Conservation (phyloP, 2,888 invertebrate genomes). For the Corbicula japonica region DNA sequence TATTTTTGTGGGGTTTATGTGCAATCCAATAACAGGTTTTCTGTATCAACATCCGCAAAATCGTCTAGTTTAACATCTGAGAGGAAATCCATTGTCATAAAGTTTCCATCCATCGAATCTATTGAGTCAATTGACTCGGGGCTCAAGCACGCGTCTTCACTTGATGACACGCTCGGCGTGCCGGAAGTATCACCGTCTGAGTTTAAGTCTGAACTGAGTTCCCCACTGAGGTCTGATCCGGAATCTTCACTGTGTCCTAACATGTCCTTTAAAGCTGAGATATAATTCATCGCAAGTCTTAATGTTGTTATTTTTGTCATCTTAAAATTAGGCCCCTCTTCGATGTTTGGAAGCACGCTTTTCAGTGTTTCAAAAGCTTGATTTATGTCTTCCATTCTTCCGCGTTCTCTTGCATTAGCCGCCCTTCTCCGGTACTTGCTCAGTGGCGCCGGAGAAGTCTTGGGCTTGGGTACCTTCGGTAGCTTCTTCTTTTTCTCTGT, state of each 20-base stretch:
- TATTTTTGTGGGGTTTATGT: too few relatives aligned
- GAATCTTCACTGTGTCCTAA: conserved; percentile 69
- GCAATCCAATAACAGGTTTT: conserved; percentile 56
- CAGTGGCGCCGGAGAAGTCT: conserved; percentile 89
- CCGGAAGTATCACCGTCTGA: conserved; percentile 63
- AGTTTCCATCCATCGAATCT: conserved; percentile 68
- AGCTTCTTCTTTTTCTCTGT: conserved; percentile 85
- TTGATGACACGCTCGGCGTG: conserved; percentile 66
- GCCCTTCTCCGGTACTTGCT: conserved; percentile 96
- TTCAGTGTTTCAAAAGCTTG: conserved; percentile 94
- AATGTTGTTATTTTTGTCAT: conserved; percentile 96
- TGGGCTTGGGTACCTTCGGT: conserved; percentile 86
- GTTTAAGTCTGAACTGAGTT: conserved; percentile 59
- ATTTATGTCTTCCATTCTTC: conserved; percentile 96
- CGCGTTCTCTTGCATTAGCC: conserved; percentile 95
- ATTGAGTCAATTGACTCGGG: too few relatives aligned
- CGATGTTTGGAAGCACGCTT: conserved; percentile 90
- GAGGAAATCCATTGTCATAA: conserved; percentile 63
- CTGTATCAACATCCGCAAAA: conserved; percentile 49
- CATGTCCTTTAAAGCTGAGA: conserved; percentile 89
- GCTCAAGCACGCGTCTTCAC: conserved; percentile 66
- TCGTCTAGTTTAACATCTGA: conserved; percentile 63
- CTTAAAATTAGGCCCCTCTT: conserved; percentile 74
- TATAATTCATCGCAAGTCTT: conserved; percentile 95
- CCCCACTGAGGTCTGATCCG: conserved; percentile 61